phyloP scores from a whole-genome alignment of 2,888 invertebrate genomes.

The Phaonia tiefii region DNA sequence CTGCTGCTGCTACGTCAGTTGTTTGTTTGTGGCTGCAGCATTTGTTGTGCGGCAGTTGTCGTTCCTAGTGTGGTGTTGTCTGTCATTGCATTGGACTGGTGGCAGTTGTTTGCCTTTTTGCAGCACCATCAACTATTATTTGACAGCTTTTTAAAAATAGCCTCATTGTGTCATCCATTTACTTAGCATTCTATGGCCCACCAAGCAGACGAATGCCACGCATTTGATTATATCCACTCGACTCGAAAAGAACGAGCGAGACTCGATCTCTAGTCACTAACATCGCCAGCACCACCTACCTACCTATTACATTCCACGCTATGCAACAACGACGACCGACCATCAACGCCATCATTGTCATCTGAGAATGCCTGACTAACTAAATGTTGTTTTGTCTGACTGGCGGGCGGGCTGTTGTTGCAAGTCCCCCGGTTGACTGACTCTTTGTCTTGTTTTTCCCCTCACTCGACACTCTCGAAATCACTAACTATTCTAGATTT shows the following conservation, averaged over 20 bases:
- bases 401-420: background rate
- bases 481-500: background rate
- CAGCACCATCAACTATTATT: conserved; percentile 63
- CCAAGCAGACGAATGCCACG: conserved; percentile 10
- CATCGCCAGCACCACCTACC: background rate
- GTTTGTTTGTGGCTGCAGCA: too few relatives aligned
- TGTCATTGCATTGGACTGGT: background rate
- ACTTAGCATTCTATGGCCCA: conserved; percentile 51
- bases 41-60: background rate
- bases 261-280: background rate
- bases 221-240: conserved; percentile 56
- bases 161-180: conserved; percentile 67
- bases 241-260: background rate
- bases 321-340: background rate
- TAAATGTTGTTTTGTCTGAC: conserved; percentile 3
- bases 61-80: background rate
- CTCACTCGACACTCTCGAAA: background rate
- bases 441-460: background rate
- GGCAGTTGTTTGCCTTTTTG: conserved; percentile 14
- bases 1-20: conserved; percentile 6
- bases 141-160: conserved; percentile 68
- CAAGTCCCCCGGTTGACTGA: conserved; percentile 1
- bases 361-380: background rate
- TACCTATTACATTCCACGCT: too few relatives aligned
- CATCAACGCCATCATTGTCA: background rate